Evolutionary conservation across 2,888 invertebrate species (phyloP), one percentile per base, ranked within the genome.

Genomic region (Drosophila demipolita): DNA sequence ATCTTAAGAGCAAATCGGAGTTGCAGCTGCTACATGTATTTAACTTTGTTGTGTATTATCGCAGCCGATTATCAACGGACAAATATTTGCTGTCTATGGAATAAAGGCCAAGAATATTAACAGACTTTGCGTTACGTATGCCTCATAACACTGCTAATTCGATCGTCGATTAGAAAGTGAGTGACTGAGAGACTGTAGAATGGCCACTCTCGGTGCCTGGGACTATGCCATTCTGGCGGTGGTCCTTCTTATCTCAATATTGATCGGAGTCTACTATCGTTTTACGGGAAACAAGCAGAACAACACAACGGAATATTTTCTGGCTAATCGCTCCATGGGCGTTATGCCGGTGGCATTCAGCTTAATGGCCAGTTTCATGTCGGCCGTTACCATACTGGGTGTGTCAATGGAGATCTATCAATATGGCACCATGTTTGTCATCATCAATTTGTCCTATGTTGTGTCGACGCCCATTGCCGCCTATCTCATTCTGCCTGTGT

Each of bases 301-400:
- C 93, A 98, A 97, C 2, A 95, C 96, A 65, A 95, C 96, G 95
- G 98, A 98, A 93, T 98, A 97, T 91, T 94, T 98, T 69, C 92
- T 97, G 64, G 98, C 97, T 0, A 96, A 97, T 90, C 95, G 95
- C 68, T 96, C 96, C 75, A 96, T 98, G 96, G 95, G 96, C 8
- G 94, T 97, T 82, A 76, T 94, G 9, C 97, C 98, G 0, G 97
- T 98, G 1, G 96, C 97, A 6, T 96, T 98, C 77, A 98, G 98
- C 3, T 93, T 98, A 67, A 97, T 98, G 96, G 97, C 98, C n/a
- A 97, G 97, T 48, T 98, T 98, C 92, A 97, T 98, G 96, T 98
- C 98, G 1, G 97, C 98, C 38, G 95, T 98, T 62, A 97, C 97
- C 0, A 92, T 98, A 48, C 94, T 98, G n/a, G 98, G 98, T 20